A percentile compares a stretch with the other conserved stretches of the same genome.
Conservation (phyloP, 1,140 invertebrate genomes). For the Pseudomyrmex dendroicus region DNA sequence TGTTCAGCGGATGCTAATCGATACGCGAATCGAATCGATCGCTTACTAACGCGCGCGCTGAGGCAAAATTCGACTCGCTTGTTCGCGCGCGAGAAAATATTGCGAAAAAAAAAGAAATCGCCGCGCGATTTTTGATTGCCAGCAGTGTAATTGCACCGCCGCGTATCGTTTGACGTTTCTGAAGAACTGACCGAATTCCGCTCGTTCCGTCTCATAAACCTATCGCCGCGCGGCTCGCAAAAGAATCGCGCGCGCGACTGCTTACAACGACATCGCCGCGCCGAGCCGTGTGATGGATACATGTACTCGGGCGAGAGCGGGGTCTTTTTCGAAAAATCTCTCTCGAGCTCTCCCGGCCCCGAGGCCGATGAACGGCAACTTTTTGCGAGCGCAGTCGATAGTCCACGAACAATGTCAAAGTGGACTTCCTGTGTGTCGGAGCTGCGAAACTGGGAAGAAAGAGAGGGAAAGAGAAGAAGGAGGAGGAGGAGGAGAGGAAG, state of each 20-base stretch:
- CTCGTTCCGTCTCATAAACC: conserved; percentile 34
- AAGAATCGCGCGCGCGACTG: conserved; percentile 6
- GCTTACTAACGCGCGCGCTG: no score
- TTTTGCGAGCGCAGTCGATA: conserved; percentile 52
- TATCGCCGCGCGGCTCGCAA: conserved; percentile 1
- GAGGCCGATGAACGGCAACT: conserved; percentile 15
- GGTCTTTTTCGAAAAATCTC: conserved; percentile 44
- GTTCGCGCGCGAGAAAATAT: no score
- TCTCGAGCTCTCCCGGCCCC: not conserved
- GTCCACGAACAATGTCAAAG: conserved; percentile 58
- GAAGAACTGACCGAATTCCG: conserved; percentile 6
- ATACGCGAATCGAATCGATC: no score
- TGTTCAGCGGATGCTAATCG: no score
- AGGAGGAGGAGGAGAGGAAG: not conserved
- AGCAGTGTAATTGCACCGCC: not conserved
- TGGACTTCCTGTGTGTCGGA: conserved; percentile 52
- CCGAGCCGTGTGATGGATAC: not conserved
- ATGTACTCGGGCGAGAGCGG: not conserved
- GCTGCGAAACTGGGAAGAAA: not conserved
- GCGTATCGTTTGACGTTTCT: not conserved
- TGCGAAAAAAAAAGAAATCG: no score
- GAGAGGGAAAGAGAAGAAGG: not conserved
- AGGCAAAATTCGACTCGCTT: no score
- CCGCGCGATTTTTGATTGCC: not conserved
- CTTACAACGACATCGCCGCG: conserved; percentile 15